phyloP scores from a whole-genome alignment of 2,888 invertebrate genomes.

The Dastarcus helophoroides region DNA sequence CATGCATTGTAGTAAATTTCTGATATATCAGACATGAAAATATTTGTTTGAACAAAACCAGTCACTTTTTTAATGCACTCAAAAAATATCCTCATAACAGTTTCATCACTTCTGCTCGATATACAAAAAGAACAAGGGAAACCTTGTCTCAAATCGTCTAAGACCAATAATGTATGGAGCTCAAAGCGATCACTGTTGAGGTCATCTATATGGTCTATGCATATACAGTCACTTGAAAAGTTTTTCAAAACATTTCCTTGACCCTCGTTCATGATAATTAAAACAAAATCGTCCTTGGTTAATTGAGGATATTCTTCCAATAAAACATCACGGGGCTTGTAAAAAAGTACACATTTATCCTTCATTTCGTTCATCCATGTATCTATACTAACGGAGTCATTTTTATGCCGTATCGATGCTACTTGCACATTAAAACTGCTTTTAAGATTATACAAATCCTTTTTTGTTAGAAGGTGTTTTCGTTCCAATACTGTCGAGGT shows the following conservation, averaged over 20 bases:
- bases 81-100: constrained; percentile 15
- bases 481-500: constrained; percentile 13
- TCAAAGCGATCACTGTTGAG: constrained; percentile 15
- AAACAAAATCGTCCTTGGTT: constrained; percentile 19
- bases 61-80: constrained; percentile 10
- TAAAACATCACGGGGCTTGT: constrained; percentile 13
- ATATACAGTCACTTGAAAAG: constrained; percentile 17
- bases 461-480: constrained; percentile 20
- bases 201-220: constrained; percentile 18
- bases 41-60: constrained; percentile 11
- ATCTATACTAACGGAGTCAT: constrained; percentile 12
- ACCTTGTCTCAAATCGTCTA: constrained; percentile 17
- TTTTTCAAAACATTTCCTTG: constrained; percentile 19
- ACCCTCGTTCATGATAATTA: constrained; percentile 19
- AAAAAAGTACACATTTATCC: constrained; percentile 11
- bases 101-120: constrained; percentile 15
- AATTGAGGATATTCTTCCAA: constrained; percentile 13
- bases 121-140: constrained; percentile 18
- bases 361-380: constrained; percentile 13
- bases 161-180: constrained; percentile 15
- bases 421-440: constrained; percentile 14
- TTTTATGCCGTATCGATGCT: too few species aligned
- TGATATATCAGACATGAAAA: constrained; percentile 21
- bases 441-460: constrained; percentile 21
- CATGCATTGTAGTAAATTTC: constrained; percentile 19